A percentile compares a stretch with the other conserved stretches of the same genome.
phyloP scores from a whole-genome alignment of 2,888 invertebrate genomes.

The Cotesia congregata region DNA sequence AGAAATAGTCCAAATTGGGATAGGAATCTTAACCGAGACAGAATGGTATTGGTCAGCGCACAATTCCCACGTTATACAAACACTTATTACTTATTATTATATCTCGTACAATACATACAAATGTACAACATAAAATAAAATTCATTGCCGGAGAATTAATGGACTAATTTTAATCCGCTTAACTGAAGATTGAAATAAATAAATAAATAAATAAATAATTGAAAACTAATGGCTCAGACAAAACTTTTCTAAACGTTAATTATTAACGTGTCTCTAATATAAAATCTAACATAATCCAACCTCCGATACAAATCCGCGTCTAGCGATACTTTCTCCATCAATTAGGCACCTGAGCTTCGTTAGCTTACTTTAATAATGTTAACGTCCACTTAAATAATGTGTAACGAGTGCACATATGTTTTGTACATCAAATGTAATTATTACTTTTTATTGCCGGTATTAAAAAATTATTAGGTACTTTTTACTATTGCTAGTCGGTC shows the following conservation, averaged over 20 bases:
- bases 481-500: neutral
- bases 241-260: constrained; percentile 8
- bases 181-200: too few species aligned
- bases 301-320: constrained; percentile 5
- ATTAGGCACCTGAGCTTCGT: constrained; percentile 53
- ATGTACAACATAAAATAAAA: neutral
- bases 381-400: constrained; percentile 26
- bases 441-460: neutral
- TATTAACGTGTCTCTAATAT: constrained; percentile 46
- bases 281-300: constrained; percentile 6
- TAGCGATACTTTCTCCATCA: constrained; percentile 57
- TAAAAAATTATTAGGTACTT: neutral
- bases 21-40: constrained; percentile 20
- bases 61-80: constrained; percentile 31
- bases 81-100: neutral
- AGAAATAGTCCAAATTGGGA: constrained; percentile 31
- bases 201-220: neutral
- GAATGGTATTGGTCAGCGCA: constrained; percentile 29
- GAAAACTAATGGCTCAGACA: neutral
- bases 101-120: neutral
- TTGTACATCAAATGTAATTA: constrained; percentile 36
- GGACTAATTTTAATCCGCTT: too few species aligned
- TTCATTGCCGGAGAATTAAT: neutral
- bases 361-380: constrained; percentile 27
- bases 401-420: constrained; percentile 30